Base-by-base conservation (phyloP, 2,888 invertebrate species). In the Meandrusa payeni region DNA sequence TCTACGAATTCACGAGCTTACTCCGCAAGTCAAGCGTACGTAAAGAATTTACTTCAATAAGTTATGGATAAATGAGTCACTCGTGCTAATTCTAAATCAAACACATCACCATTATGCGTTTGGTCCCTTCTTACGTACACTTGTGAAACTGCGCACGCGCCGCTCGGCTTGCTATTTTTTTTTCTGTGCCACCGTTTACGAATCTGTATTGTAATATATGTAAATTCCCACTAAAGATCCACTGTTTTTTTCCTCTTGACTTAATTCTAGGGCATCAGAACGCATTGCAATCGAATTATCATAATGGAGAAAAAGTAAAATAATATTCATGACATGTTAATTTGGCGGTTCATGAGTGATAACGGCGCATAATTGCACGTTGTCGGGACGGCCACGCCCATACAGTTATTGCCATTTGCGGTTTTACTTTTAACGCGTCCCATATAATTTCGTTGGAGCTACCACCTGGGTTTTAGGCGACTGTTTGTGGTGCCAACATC, bases 291-390 rank as follows among this genome's bases (percentile, higher is more conserved):
- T 66, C 73, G 69, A 68, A 60, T 57, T 81, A 78, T 64, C 42
- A 74, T 79, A 76, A 78, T 76, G 72, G 71, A 68, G 73, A 78
- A 80, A 80, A 81, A 79, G 70, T 77, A 70, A 74, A 81, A 80
- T 76, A 77, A 76, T 82, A 81, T 83, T 83, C 79, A 83, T 82
- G 81, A 79, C 75, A 82, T 75, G 40, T 38, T 50, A 75, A 76
- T 74, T 70, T 63, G 54, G 69, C 59, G 68, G 73, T 75, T 69
- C 71, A 67, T 72, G 67, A 73, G 77, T 77, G 76, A 70, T 78
- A 71, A 77, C 72, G 64, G 69, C 65, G 70, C 70, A 68, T 79
- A 77, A 80, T 81, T 80, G 79, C 76, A 69, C 64, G 70, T 65
- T 65, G 55, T 58, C 48, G 51, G 33, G 4, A 12, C 33, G 11